Conservation (phyloP, 2,113 vertebrate species). For the Setophaga kirtlandii region DNA sequence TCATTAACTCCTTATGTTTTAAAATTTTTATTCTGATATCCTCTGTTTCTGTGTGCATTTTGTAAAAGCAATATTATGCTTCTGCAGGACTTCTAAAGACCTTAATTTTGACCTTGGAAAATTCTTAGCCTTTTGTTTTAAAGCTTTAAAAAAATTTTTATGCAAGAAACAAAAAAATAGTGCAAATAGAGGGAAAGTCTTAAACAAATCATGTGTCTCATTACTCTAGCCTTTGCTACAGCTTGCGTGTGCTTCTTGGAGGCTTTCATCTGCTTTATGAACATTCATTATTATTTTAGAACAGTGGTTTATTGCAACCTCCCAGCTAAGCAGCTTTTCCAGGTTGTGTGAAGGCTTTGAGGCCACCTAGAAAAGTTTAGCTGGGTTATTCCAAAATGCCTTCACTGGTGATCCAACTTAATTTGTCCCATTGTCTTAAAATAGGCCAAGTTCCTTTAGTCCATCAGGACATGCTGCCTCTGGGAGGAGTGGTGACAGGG, state of each 20-base stretch:
- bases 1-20: background rate
- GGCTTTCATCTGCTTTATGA: background rate
- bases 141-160: background rate
- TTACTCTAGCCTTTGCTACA: background rate
- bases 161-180: background rate
- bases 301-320: background rate
- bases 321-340: conserved; percentile 22
- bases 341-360: background rate
- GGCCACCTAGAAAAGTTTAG: background rate
- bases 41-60: background rate
- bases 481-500: background rate
- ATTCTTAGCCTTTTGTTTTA: background rate
- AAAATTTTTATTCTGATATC: background rate
- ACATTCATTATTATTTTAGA: background rate
- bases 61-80: background rate
- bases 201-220: background rate
- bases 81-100: background rate
- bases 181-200: background rate
- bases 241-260: background rate
- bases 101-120: background rate
- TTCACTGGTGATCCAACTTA: background rate
- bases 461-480: background rate
- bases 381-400: background rate
- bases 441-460: background rate
- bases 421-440: background rate